phyloP scores from a whole-genome alignment of 2,888 invertebrate species.

The Drosophila leonis region DNA sequence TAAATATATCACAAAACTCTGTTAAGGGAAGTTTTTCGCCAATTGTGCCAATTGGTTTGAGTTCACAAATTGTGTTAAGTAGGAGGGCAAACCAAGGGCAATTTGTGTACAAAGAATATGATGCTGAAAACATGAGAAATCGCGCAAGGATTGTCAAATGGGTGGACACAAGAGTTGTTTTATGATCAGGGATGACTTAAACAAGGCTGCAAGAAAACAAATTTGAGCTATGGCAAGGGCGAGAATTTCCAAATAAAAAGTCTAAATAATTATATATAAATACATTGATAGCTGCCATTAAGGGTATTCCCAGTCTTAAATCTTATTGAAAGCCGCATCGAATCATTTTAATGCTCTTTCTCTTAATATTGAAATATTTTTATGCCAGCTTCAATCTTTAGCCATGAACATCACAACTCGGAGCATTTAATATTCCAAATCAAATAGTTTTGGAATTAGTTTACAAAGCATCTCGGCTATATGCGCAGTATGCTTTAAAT shows the following conservation, averaged over 20 bases:
- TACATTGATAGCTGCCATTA: background rate
- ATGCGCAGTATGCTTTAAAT: slow-evolving; percentile 31
- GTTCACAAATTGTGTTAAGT: slow-evolving; percentile 40
- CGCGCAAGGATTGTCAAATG: slow-evolving; percentile 23
- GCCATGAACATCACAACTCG: slow-evolving; percentile 4
- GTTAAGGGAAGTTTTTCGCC: slow-evolving; percentile 36
- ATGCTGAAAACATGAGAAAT: slow-evolving; percentile 52
- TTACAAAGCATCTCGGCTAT: slow-evolving; percentile 32
- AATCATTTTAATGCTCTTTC: background rate
- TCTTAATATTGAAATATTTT: background rate
- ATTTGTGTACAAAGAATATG: slow-evolving; percentile 52
- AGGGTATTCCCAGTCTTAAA: background rate
- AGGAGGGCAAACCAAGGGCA: slow-evolving; percentile 43
- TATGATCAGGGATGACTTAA: background rate
- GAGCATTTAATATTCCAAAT: slow-evolving; percentile 35
- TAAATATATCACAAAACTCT: slow-evolving; percentile 58
- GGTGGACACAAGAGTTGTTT: slow-evolving; percentile 21
- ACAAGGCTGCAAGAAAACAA: background rate
- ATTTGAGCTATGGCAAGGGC: background rate
- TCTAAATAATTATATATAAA: background rate
- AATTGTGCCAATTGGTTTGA: slow-evolving; percentile 30
- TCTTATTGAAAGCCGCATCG: background rate
- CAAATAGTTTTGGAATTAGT: slow-evolving; percentile 17
- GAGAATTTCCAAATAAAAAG: background rate
- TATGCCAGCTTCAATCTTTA: background rate